Percentiles rank a stretch among this genome's conserved stretches.
Conservation (phyloP, 1,140 invertebrate genomes). For the Heliconius melpomene region DNA sequence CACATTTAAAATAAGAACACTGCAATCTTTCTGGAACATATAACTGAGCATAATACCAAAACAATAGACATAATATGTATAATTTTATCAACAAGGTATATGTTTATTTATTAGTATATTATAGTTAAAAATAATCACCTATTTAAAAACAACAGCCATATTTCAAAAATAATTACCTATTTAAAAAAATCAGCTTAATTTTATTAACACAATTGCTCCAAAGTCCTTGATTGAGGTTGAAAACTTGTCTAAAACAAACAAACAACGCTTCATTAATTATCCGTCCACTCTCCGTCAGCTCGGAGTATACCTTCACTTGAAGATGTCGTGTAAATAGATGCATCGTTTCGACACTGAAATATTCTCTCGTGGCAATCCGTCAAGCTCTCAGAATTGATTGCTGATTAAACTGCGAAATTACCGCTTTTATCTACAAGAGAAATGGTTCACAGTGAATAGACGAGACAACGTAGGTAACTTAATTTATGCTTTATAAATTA, state of each 20-base stretch:
- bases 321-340: conserved; percentile 55
- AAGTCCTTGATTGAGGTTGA: not conserved
- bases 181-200: not conserved
- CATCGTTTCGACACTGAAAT: conserved; percentile 57
- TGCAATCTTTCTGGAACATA: no score
- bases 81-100: not conserved
- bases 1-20: no score
- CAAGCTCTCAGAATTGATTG: conserved; percentile 66
- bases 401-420: conserved; percentile 68
- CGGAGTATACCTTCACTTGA: conserved; percentile 58
- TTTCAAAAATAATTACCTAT: not conserved
- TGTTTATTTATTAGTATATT: not conserved
- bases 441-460: conserved; percentile 45
- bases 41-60: no score
- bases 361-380: conserved; percentile 65
- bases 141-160: not conserved
- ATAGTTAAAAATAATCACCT: no score
- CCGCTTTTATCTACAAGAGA: conserved; percentile 53
- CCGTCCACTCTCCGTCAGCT: conserved; percentile 33
- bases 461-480: conserved; percentile 34
- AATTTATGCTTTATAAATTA: conserved; percentile 28
- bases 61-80: no score
- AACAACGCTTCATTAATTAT: conserved; percentile 27
- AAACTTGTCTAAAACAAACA: conserved; percentile 20
- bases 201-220: not conserved